Evolutionary conservation across 2,888 invertebrate species (phyloP).

Genomic region (Linnaemya tessellans): DNA sequence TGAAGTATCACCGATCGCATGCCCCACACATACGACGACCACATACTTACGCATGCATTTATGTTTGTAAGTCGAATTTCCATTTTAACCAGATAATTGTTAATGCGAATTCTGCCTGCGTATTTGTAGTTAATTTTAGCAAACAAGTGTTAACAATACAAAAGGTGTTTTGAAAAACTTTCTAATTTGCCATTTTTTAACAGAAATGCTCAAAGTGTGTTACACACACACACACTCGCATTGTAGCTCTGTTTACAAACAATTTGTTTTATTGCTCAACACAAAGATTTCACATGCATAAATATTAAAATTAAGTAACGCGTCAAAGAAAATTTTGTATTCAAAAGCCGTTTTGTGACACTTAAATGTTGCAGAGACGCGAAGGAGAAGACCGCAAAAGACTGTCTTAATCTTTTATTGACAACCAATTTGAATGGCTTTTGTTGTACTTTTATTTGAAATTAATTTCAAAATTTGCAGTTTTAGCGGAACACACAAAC

Average conservation of each 20-base stretch:
- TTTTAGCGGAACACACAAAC: constrained; percentile 18
- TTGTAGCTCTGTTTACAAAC: not conserved
- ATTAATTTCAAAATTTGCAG: constrained; percentile 38
- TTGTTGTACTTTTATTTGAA: constrained; percentile 33
- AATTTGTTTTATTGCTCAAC: not conserved
- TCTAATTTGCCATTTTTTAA: not conserved
- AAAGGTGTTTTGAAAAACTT: not conserved
- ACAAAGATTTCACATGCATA: not conserved
- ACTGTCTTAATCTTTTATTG: constrained; percentile 30
- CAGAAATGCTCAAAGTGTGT: not conserved
- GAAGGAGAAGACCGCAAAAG: not conserved
- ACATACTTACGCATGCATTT: no score
- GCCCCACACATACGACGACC: no score
- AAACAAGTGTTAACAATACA: not conserved
- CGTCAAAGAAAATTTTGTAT: constrained; percentile 23
- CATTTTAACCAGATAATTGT: not conserved
- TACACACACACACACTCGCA: not conserved
- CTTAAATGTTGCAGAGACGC: constrained; percentile 1
- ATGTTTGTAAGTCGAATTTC: not conserved
- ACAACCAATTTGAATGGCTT: constrained; percentile 11
- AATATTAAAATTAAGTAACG: not conserved
- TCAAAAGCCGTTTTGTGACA: constrained; percentile 19
- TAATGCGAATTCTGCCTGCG: not conserved
- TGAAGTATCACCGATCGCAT: no score
- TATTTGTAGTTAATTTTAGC: not conserved